These are phyloP conservation scores for Cryptotis parvus DNA, from an alignment of 2,113 vertebrate genomes.

Conservation along the genomic window DNA sequence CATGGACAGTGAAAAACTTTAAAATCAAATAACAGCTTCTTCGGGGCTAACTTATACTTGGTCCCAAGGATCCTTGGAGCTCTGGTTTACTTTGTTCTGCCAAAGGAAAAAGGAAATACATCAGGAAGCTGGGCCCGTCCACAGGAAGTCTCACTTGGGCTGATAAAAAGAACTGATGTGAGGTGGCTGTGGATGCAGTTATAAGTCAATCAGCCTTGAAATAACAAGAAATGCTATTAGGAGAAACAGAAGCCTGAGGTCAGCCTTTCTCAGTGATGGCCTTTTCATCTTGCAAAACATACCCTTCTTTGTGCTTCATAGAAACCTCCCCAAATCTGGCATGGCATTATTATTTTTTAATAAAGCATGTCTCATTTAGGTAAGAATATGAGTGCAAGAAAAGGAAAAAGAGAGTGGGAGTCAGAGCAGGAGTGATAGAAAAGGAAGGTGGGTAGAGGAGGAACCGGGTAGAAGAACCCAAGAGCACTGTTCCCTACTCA, in stretches of 20 bases:
- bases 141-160: conserved; percentile 95
- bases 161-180: conserved; percentile 93
- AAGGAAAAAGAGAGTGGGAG: not conserved
- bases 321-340: not conserved
- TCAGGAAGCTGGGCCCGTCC: conserved; percentile 96
- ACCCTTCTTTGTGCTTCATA: conserved; percentile 74
- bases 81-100: conserved; percentile 95
- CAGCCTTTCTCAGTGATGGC: conserved; percentile 57
- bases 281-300: conserved; percentile 76
- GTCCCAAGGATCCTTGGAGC: conserved; percentile 86
- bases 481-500: not conserved
- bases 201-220: conserved; percentile 91
- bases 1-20: conserved; percentile 2
- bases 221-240: conserved; percentile 86
- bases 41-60: conserved; percentile 74
- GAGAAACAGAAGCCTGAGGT: conserved; percentile 80
- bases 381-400: not conserved
- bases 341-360: not conserved
- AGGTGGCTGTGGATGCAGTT: conserved; percentile 90
- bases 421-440: not conserved
- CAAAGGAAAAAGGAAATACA: conserved; percentile 97
- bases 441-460: not conserved
- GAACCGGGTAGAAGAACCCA: not conserved
- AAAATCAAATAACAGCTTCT: conserved; percentile 53
- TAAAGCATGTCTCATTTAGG: not conserved